These are phyloP conservation scores for Aleiodes leptofemur DNA, from an alignment of 2,888 invertebrate species.

Conservation along the genomic window DNA sequence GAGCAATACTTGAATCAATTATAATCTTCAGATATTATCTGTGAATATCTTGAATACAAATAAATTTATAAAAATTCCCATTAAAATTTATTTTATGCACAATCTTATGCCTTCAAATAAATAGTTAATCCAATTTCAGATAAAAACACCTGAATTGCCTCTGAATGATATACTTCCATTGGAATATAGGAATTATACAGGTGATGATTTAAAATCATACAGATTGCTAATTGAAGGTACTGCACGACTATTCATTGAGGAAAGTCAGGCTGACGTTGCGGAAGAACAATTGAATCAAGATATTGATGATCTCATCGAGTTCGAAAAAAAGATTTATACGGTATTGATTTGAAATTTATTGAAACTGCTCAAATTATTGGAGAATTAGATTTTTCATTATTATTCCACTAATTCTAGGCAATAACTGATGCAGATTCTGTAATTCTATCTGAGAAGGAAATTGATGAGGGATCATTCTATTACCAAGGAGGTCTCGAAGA, in stretches of 20 bases:
- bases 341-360: slow-evolving; percentile 30
- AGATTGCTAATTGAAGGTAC: slow-evolving; percentile 50
- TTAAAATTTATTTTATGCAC: too few species aligned
- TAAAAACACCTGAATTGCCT: slow-evolving; percentile 37
- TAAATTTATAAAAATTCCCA: too few species aligned
- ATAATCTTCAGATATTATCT: too few species aligned
- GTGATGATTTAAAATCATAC: slow-evolving; percentile 50
- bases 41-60: too few species aligned
- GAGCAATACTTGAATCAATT: too few species aligned
- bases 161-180: slow-evolving; percentile 34
- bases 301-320: slow-evolving; percentile 56
- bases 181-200: slow-evolving; percentile 47
- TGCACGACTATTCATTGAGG: slow-evolving; percentile 51
- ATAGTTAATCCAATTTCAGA: slow-evolving; percentile 24
- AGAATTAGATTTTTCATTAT: not conserved
- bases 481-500: not conserved
- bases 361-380: too few species aligned
- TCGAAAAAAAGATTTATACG: slow-evolving; percentile 52
- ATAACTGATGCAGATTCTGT: too few species aligned
- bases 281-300: slow-evolving; percentile 53
- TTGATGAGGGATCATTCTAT: not conserved
- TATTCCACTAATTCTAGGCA: not conserved
- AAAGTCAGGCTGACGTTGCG: slow-evolving; percentile 51
- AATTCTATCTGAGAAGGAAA: not conserved
- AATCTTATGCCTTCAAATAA: too few species aligned